These are phyloP conservation scores for Parotocinclus haroldoi DNA, from an alignment of 2,797 vertebrate species.

Conservation along the genomic window DNA sequence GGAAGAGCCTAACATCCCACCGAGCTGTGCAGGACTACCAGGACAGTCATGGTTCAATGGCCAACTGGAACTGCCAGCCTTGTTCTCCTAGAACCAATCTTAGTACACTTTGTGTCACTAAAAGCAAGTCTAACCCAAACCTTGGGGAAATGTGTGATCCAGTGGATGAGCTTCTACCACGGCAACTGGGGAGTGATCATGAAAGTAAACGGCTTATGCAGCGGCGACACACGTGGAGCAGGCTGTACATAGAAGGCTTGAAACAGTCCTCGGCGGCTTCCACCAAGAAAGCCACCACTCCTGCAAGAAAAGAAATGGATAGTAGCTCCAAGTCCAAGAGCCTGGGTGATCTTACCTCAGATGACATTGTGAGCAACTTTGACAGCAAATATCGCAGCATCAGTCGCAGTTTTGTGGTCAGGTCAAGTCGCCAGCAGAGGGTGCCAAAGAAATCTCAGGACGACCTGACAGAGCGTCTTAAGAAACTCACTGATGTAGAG, in stretches of 20 bases:
- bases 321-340: slow-evolving; percentile 85
- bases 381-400: slow-evolving; percentile 86
- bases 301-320: slow-evolving; percentile 35
- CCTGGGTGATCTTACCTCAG: slow-evolving; percentile 90
- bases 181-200: slow-evolving; percentile 62
- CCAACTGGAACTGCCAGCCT: slow-evolving; percentile 57
- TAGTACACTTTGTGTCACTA: slow-evolving; percentile 66
- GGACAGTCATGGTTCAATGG: slow-evolving; percentile 42
- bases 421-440: slow-evolving; percentile 58
- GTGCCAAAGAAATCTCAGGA: slow-evolving; percentile 47
- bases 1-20: slow-evolving; percentile 73
- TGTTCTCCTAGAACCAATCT: slow-evolving; percentile 54
- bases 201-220: slow-evolving; percentile 57
- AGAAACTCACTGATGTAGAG: slow-evolving; percentile 77
- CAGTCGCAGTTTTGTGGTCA: slow-evolving; percentile 77
- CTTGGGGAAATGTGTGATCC: slow-evolving; percentile 58
- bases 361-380: slow-evolving; percentile 82
- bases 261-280: slow-evolving; percentile 61
- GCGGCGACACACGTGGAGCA: slow-evolving; percentile 82
- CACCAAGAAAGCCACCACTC: slow-evolving; percentile 49
- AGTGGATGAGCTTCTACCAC: slow-evolving; percentile 64
- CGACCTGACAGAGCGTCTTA: slow-evolving; percentile 80
- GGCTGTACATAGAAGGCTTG: slow-evolving; percentile 82
- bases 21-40: slow-evolving; percentile 54
- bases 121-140: slow-evolving; percentile 92